Evolutionary conservation across 2,797 vertebrate genomes (phyloP).

Genomic region (Valencia hispanica): DNA sequence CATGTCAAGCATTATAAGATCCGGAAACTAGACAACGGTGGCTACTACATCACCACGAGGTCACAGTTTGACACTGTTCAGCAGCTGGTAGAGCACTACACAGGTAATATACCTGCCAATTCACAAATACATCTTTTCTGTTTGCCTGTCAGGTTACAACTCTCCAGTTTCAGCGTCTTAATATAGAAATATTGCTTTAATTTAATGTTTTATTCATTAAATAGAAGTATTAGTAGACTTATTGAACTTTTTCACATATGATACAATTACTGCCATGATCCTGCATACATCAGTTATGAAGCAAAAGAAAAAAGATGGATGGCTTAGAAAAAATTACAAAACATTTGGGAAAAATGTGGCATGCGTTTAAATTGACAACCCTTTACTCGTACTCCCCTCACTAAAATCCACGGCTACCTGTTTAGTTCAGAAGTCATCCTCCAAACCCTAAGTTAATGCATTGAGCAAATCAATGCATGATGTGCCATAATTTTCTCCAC

Average conservation of each 20-base stretch:
- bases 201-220: background rate
- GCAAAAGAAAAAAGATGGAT: background rate
- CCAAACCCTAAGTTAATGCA: no score
- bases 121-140: background rate
- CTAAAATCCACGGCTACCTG: background rate
- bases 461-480: no score
- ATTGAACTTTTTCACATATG: background rate
- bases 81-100: conserved; percentile 92
- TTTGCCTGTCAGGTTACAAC: background rate
- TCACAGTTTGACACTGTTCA: conserved; percentile 91
- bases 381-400: background rate
- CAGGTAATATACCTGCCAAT: conserved; percentile 73
- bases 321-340: background rate
- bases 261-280: background rate
- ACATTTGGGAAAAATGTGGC: background rate
- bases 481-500: no score
- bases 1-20: conserved; percentile 99
- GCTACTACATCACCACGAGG: conserved; percentile 96
- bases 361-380: background rate
- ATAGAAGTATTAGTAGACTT: background rate
- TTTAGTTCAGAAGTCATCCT: no score
- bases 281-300: background rate
- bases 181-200: background rate
- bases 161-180: background rate
- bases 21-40: conserved; percentile 93